Percentiles rank a stretch among this genome's conserved stretches.
Evolutionary conservation across 2,888 invertebrate species (phyloP).

Genomic region (Agrotis clavis): DNA sequence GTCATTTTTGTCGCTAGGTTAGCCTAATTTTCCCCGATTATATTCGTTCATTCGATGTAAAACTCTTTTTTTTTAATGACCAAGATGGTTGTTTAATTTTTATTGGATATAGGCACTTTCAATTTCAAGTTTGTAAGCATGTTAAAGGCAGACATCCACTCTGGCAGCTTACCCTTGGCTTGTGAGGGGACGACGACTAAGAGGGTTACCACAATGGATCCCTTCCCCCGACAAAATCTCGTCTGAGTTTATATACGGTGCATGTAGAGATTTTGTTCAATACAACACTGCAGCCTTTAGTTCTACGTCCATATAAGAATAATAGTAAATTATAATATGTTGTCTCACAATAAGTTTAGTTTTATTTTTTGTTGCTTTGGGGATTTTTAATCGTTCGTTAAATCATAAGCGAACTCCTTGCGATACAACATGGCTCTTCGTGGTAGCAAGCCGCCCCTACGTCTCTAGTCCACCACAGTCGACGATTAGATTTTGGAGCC

Average conservation of each 20-base stretch:
- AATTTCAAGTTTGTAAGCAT: conserved; percentile 75
- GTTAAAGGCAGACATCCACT: conserved; percentile 76
- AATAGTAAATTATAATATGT: conserved; percentile 15
- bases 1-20: conserved; percentile 12
- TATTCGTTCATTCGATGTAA: too few species aligned
- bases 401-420: too few species aligned
- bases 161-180: conserved; percentile 80
- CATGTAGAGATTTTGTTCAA: conserved; percentile 47
- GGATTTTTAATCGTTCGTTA: too few species aligned
- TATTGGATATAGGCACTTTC: conserved; percentile 70
- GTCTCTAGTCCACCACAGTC: too few species aligned
- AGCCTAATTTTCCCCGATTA: conserved; percentile 3
- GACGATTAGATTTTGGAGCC: too few species aligned
- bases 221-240: conserved; percentile 85
- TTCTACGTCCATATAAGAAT: conserved; percentile 13
- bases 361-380: too few species aligned
- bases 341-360: neutral
- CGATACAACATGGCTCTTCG: too few species aligned
- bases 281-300: conserved; percentile 42
- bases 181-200: conserved; percentile 78
- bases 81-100: conserved; percentile 55
- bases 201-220: conserved; percentile 89
- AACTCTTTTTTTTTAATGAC: neutral
- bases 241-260: conserved; percentile 58
- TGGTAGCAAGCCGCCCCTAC: too few species aligned